Evolutionary conservation across 2,888 invertebrate species (phyloP).

Genomic region (Caenorhabditis becei): DNA sequence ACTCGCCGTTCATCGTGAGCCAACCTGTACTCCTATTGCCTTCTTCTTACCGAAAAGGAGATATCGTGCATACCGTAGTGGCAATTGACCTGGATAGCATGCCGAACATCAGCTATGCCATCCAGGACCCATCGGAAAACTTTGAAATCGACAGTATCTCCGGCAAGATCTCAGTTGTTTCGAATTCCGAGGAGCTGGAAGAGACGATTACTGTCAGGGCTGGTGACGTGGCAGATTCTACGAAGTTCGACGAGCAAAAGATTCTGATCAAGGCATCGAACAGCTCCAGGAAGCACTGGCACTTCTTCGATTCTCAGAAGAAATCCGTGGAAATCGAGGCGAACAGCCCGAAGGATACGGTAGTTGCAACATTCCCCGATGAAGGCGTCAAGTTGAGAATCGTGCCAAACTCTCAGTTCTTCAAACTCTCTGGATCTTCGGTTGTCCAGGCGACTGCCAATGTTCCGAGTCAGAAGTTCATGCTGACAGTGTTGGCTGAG

Average conservation of each 20-base stretch:
- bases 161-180: conserved; percentile 29
- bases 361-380: not conserved
- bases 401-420: conserved; percentile 17
- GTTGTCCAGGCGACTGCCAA: conserved; percentile 9
- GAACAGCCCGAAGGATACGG: conserved; percentile 18
- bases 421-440: conserved; percentile 16
- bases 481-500: conserved; percentile 42
- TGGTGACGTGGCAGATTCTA: conserved; percentile 24
- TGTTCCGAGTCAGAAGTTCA: not conserved
- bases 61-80: conserved; percentile 42
- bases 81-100: conserved; percentile 38
- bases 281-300: conserved; percentile 32
- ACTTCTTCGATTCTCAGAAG: conserved; percentile 41
- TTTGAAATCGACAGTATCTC: conserved; percentile 29
- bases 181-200: conserved; percentile 10
- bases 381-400: conserved; percentile 8
- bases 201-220: conserved; percentile 57
- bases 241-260: conserved; percentile 41
- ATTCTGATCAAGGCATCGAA: conserved; percentile 24
- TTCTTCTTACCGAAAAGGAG: conserved; percentile 35
- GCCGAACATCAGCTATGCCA: conserved; percentile 10
- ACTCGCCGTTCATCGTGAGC: conserved; percentile 91
- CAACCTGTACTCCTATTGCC: conserved; percentile 31
- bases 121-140: not conserved
- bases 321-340: not conserved